phyloP scores from a whole-genome alignment of 2,797 vertebrate genomes.

The Rhinogobio ventralis region DNA sequence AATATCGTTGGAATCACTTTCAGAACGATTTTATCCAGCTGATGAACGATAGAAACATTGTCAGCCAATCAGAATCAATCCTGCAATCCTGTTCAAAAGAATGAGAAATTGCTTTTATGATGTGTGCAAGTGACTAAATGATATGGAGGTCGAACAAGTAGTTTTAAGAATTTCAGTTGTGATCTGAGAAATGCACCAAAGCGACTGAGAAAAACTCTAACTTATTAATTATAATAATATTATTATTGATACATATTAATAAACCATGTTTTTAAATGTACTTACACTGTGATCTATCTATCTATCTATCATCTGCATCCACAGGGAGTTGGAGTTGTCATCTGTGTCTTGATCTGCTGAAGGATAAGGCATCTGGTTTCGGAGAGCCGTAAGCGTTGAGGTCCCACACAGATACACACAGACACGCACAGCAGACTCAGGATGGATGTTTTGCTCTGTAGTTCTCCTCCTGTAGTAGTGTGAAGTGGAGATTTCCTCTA shows the following conservation, averaged over 20 bases:
- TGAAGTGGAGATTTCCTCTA: conserved; percentile 66
- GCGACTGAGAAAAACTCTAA: too few species aligned
- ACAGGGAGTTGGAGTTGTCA: conserved; percentile 99
- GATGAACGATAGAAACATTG: too few species aligned
- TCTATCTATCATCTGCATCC: neutral
- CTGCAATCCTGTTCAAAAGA: neutral
- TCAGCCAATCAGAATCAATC: too few species aligned
- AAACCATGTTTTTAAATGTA: too few species aligned
- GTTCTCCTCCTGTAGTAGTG: conserved; percentile 35
- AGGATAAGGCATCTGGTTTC: conserved; percentile 92
- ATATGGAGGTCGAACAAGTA: neutral
- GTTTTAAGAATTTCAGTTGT: neutral
- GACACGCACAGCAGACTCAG: conserved; percentile 57
- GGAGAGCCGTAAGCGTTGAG: conserved; percentile 72
- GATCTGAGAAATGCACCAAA: neutral
- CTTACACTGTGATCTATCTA: too few species aligned
- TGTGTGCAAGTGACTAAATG: neutral
- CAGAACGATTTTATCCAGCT: too few species aligned
- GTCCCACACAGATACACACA: conserved; percentile 27
- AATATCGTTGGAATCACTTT: too few species aligned
- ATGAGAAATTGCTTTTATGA: neutral
- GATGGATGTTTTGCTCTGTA: conserved; percentile 50
- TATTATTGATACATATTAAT: too few species aligned
- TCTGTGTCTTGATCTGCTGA: conserved; percentile 93
- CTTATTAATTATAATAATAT: too few species aligned